Conservation (phyloP, 2,113 vertebrate species). For the Bungarus multicinctus region DNA sequence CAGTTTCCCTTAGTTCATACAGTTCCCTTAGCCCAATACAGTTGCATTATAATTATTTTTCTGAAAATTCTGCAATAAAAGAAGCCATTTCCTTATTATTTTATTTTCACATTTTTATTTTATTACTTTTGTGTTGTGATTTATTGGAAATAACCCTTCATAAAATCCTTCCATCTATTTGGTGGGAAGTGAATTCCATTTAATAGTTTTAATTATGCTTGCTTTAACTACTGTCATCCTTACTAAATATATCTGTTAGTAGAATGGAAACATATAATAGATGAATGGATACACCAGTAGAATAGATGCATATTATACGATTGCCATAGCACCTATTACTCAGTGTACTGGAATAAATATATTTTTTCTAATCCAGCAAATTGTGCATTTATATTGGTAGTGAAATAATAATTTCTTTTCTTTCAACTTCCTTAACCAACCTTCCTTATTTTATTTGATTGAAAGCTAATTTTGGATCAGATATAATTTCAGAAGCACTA, state of each 20-base stretch:
- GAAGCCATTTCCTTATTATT: not conserved
- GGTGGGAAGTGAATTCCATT: not conserved
- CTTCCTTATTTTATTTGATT: constrained; percentile 3
- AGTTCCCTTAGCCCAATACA: too few species aligned
- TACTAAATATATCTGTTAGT: not conserved
- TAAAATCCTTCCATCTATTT: not conserved
- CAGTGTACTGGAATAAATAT: not conserved
- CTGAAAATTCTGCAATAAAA: not conserved
- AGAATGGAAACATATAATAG: not conserved
- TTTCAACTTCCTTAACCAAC: not conserved
- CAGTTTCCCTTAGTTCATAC: not conserved
- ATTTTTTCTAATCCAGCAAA: not conserved
- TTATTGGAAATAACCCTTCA: not conserved
- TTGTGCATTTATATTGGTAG: not conserved
- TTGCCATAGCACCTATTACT: not conserved
- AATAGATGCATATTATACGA: not conserved
- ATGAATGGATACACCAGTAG: not conserved
- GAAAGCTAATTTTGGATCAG: not conserved
- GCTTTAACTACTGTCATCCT: not conserved
- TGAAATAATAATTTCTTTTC: not conserved
- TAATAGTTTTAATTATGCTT: not conserved
- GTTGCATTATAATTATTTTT: not conserved
- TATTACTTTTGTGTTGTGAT: not conserved
- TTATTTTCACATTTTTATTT: not conserved
- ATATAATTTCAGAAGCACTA: not conserved